Conservation (phyloP, 2,888 invertebrate genomes). For the Scrobipalpa atriplicella region DNA sequence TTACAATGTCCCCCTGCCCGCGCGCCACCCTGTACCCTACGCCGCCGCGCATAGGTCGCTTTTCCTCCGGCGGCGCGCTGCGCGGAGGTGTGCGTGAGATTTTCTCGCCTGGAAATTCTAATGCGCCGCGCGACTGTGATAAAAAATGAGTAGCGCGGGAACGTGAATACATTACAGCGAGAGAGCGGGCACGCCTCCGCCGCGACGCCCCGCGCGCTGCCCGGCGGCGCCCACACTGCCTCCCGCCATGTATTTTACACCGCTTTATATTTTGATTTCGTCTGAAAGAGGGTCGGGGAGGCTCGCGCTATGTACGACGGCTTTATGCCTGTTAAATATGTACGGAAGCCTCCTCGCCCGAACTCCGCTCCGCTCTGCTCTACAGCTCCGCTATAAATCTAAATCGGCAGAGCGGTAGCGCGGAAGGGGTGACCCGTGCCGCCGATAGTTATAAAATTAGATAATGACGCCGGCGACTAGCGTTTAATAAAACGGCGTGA, state of each 20-base stretch:
- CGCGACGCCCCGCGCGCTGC: slow-evolving; percentile 43
- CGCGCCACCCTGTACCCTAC: slow-evolving; percentile 46
- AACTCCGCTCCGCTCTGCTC: slow-evolving; percentile 29
- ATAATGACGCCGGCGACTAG: slow-evolving; percentile 34
- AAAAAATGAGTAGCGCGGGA: slow-evolving; percentile 79
- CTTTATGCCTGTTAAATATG: slow-evolving; percentile 61
- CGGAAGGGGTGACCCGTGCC: slow-evolving; percentile 32
- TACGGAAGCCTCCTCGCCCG: slow-evolving; percentile 40
- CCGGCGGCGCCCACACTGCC: slow-evolving; percentile 34
- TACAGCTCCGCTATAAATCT: slow-evolving; percentile 23
- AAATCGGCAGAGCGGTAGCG: slow-evolving; percentile 18
- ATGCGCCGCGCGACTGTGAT: slow-evolving; percentile 81
- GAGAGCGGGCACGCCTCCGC: slow-evolving; percentile 52
- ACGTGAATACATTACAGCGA: slow-evolving; percentile 77
- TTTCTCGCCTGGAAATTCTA: slow-evolving; percentile 82
- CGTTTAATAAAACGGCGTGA: slow-evolving; percentile 44
- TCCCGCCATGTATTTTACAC: slow-evolving; percentile 62
- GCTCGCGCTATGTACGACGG: slow-evolving; percentile 50
- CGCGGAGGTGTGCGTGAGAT: slow-evolving; percentile 68
- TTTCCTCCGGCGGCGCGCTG: slow-evolving; percentile 32
- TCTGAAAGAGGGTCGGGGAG: slow-evolving; percentile 66
- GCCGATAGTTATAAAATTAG: slow-evolving; percentile 32
- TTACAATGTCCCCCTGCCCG: slow-evolving; percentile 68
- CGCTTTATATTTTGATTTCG: slow-evolving; percentile 69
- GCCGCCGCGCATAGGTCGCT: slow-evolving; percentile 36